Evolutionary conservation across 2,888 invertebrate genomes (phyloP).

Genomic region (Coelinius sp.): DNA sequence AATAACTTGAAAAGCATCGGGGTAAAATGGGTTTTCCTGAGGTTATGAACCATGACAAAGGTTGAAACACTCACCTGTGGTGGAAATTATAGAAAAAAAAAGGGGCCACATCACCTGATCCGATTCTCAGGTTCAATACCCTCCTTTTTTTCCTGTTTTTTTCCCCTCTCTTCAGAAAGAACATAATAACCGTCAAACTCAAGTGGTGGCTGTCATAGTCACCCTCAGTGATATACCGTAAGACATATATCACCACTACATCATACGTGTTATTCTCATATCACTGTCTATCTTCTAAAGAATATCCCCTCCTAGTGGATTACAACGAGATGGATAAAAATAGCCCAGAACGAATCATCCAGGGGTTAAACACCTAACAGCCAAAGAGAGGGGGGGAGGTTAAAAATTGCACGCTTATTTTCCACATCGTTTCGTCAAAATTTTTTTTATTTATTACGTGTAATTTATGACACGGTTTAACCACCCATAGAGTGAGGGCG

Average conservation of each 20-base stretch:
- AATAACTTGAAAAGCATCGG: too few species aligned
- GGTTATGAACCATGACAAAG: not conserved
- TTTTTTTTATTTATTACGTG: not conserved
- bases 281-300: constrained; percentile 11
- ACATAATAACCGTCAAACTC: constrained; percentile 14
- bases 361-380: not conserved
- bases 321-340: constrained; percentile 9
- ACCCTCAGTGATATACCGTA: constrained; percentile 1
- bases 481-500: not conserved
- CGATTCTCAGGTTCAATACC: not conserved
- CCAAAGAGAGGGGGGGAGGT: not conserved
- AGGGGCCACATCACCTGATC: not conserved
- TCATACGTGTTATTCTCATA: constrained; percentile 13
- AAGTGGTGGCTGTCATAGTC: constrained; percentile 11
- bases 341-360: constrained; percentile 7
- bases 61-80: not conserved
- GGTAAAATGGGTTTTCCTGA: too few species aligned
- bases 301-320: not conserved
- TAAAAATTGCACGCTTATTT: not conserved
- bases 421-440: not conserved
- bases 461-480: not conserved
- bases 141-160: not conserved
- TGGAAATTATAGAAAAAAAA: not conserved
- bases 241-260: not conserved
- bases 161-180: not conserved